Evolutionary conservation across 2,113 vertebrate species (phyloP).

Genomic region (Alligator mississippiensis): DNA sequence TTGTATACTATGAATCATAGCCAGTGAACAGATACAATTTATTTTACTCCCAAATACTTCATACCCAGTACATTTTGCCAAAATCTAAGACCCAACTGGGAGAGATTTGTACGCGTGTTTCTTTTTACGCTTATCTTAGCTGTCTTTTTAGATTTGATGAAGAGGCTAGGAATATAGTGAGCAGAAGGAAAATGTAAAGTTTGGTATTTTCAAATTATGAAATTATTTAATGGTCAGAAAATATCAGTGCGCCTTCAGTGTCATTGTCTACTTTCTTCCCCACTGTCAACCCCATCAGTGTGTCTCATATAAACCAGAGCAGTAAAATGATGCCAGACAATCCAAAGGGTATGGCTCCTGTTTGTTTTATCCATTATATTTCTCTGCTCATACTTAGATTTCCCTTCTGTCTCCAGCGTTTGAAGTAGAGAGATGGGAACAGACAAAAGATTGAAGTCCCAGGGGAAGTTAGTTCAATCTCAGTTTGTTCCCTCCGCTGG

Average conservation of each 20-base stretch:
- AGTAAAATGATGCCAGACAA: slow-evolving; percentile 55
- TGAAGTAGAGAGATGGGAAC: slow-evolving; percentile 61
- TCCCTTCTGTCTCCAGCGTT: slow-evolving; percentile 36
- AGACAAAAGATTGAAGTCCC: slow-evolving; percentile 45
- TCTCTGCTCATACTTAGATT: slow-evolving; percentile 51
- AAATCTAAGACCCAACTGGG: background rate
- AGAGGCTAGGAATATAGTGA: background rate
- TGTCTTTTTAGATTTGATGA: background rate
- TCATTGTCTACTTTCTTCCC: background rate
- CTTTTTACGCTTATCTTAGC: background rate
- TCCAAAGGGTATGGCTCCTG: slow-evolving; percentile 21
- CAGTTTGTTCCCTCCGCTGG: slow-evolving; percentile 72
- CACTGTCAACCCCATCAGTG: background rate
- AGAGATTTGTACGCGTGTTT: background rate
- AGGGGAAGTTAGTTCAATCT: slow-evolving; percentile 40
- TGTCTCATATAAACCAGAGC: slow-evolving; percentile 57
- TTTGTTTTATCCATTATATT: slow-evolving; percentile 72
- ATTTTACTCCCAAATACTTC: background rate
- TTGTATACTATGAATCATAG: slow-evolving; percentile 7
- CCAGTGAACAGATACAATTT: slow-evolving; percentile 1
- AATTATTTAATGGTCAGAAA: background rate
- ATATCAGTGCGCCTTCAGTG: background rate
- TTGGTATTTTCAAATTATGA: background rate
- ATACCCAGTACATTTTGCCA: slow-evolving; percentile 11
- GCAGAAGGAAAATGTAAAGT: background rate